Evolutionary conservation across 2,113 vertebrate species (phyloP).

Genomic region (Melanostigma gelatinosum): DNA sequence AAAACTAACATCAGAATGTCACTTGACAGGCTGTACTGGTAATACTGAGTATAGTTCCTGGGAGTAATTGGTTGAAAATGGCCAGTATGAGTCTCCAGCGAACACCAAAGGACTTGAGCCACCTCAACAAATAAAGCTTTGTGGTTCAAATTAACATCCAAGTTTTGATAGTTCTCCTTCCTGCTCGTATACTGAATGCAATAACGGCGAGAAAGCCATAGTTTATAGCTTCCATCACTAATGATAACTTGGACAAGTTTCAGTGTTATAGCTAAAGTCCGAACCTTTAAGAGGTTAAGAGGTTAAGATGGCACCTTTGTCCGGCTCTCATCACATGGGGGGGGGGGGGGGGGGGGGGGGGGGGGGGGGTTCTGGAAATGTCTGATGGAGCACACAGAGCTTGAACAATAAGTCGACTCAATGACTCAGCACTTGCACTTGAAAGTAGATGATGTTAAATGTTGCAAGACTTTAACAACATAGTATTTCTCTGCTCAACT

Average conservation of each 20-base stretch:
- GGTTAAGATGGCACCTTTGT: background rate
- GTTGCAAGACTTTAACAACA: background rate
- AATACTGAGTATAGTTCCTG: background rate
- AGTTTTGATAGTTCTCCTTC: background rate
- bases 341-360: background rate
- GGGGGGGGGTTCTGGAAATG: background rate
- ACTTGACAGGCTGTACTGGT: background rate
- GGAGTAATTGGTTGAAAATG: background rate
- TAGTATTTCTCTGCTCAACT: background rate
- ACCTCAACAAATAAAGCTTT: background rate
- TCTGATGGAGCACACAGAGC: background rate
- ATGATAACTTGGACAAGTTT: background rate
- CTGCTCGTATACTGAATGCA: background rate
- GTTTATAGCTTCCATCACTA: background rate
- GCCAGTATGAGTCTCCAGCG: background rate
- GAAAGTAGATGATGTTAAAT: slow-evolving; percentile 3
- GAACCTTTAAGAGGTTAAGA: background rate
- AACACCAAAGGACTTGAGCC: background rate
- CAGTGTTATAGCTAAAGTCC: background rate
- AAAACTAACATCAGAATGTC: background rate
- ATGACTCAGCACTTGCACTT: background rate
- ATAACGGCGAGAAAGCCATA: background rate
- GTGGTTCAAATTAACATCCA: background rate
- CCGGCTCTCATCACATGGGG: background rate
- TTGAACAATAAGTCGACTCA: slow-evolving; percentile 3